Conservation (phyloP, 2,888 invertebrate species). For the Eumacrocentrus americanus region DNA sequence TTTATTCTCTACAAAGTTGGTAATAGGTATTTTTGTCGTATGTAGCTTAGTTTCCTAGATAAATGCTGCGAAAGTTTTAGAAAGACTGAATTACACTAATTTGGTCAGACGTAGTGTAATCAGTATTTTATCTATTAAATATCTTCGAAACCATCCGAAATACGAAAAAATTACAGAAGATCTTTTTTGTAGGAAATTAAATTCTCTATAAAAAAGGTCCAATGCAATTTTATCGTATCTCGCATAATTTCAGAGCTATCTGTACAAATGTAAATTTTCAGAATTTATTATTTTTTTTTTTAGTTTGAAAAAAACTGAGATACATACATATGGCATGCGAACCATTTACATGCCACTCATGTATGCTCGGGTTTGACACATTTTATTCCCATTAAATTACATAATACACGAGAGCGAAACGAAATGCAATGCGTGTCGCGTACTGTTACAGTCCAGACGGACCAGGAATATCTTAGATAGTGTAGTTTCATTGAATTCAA, state of each 20-base stretch:
- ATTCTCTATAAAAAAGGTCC: too few relatives aligned
- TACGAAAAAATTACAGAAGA: too few relatives aligned
- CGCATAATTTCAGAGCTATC: not conserved
- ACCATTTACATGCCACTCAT: constrained; percentile 20
- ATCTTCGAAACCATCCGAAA: too few relatives aligned
- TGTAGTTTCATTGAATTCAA: not conserved
- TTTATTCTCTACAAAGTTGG: too few relatives aligned
- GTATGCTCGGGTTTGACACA: constrained; percentile 15
- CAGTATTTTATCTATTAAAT: too few relatives aligned
- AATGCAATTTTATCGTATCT: not conserved
- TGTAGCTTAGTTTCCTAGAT: too few relatives aligned
- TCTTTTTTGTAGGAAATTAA: too few relatives aligned
- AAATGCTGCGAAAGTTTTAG: too few relatives aligned
- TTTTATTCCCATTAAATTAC: constrained; percentile 26
- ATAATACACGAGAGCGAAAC: constrained; percentile 14
- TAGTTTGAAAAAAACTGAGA: constrained; percentile 10
- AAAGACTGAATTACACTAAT: too few relatives aligned
- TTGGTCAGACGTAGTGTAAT: too few relatives aligned
- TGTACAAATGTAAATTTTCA: not conserved
- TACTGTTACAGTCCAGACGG: not conserved
- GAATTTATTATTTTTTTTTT: constrained; percentile 1
- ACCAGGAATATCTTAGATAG: not conserved
- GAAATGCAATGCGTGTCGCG: constrained; percentile 8
- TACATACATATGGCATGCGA: constrained; percentile 12
- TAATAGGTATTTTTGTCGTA: too few relatives aligned